Evolutionary conservation across 2,113 vertebrate genomes (phyloP), one percentile per base, ranked within the genome.

Genomic region (Anguilla rostrata): DNA sequence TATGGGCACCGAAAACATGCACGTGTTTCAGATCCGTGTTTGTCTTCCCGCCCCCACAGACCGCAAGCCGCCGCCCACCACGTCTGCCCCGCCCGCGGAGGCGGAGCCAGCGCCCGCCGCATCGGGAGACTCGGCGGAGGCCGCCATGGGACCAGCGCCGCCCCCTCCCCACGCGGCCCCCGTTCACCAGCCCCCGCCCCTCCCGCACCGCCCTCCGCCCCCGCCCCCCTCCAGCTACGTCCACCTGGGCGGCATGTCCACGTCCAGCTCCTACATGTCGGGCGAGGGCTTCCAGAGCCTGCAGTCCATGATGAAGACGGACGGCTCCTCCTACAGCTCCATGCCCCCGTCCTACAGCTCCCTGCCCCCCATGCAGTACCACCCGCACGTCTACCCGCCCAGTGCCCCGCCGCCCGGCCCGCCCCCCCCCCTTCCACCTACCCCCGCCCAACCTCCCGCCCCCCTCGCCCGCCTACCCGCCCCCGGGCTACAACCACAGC

Each of bases 221-320:
- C 98, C 97, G 0, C 98, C 98, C 0, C 98, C 98, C 0, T 97
- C 98, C 0, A 94, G 95, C 66, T 96, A 97, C 88, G 98, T 96
- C 94, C 99, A 99, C 80, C 97, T 99, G 79, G 98, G 96, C 0
- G 97, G 97, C 81, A 97, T 99, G 98, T 98, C 98, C 81, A 99
- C 98, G 83, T 97, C 95, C 88, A 97, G 97, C 93, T 99, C 98
- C 4, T 99, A 99, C 87, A 99, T 99, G 98, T 99, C 98, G 0
- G 97, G 98, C 0, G 98, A 99, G 90, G 98, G 98, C 49, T 99
- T 93, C 91, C 98, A 99, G 90, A 99, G 95, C 89, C 95, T 99
- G 43, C 98, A 99, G 94, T 99, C 98, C 18, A 96, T 99, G 97
- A 99, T 99, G 98, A 99, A 99, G 94, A 98, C 98, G 0, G 97